Evolutionary conservation across 2,113 vertebrate species (phyloP).

Genomic region (Sceloporus tristichus): DNA sequence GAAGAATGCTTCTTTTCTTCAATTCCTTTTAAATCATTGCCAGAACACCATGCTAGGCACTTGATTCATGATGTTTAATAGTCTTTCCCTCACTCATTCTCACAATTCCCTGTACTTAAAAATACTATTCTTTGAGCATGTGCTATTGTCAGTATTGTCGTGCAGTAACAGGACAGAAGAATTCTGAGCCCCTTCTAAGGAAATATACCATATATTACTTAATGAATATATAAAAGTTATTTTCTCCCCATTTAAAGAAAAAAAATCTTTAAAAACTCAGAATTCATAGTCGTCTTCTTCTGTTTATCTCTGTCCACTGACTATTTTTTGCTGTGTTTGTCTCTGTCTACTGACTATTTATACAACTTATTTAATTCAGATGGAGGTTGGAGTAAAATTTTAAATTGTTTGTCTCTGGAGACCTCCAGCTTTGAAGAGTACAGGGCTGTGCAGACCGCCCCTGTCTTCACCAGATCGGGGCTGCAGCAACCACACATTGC

Average conservation of each 20-base stretch:
- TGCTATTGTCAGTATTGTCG: background rate
- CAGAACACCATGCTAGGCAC: background rate
- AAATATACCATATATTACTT: background rate
- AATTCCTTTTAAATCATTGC: background rate
- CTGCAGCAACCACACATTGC: no score
- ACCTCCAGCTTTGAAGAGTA: background rate
- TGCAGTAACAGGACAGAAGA: background rate
- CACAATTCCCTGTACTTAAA: background rate
- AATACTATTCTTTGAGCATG: background rate
- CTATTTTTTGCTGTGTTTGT: background rate
- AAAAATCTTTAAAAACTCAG: background rate
- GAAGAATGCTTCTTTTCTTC: background rate
- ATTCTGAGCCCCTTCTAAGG: background rate
- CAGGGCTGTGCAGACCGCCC: no score
- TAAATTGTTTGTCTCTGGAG: background rate
- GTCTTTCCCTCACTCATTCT: background rate
- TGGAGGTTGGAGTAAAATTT: background rate
- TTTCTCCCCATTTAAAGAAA: no score
- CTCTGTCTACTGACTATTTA: background rate
- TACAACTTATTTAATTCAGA: background rate
- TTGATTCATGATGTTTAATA: background rate
- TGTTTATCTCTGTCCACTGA: background rate
- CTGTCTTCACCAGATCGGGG: no score
- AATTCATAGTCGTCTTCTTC: background rate
- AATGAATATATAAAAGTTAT: no score